Conservation (phyloP, 2,888 invertebrate genomes). For the Rotaria socialis region DNA sequence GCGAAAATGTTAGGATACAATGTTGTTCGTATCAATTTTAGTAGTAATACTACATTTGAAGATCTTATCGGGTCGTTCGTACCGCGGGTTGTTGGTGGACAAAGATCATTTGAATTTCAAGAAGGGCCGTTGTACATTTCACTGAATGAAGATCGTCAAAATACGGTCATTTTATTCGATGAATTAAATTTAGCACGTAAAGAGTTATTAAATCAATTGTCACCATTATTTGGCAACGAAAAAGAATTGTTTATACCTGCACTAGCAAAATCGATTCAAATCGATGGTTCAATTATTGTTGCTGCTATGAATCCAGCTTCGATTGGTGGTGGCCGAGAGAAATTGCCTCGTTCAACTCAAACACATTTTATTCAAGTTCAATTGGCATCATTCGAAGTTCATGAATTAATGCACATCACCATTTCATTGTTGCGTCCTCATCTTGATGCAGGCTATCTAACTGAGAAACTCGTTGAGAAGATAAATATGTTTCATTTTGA, state of each 20-base stretch:
- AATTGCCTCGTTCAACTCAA: background rate
- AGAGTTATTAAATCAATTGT: background rate
- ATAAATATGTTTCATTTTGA: background rate
- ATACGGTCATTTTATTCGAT: constrained; percentile 1
- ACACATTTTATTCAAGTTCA: background rate
- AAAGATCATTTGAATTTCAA: constrained; percentile 19
- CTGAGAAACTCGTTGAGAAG: background rate
- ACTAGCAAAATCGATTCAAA: background rate
- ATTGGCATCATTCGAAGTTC: background rate
- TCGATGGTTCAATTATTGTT: background rate
- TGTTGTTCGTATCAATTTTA: constrained; percentile 30
- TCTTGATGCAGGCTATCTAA: background rate
- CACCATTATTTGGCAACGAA: background rate
- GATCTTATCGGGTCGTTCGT: constrained; percentile 27
- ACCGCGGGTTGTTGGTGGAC: background rate
- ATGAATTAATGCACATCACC: background rate
- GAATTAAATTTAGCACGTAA: constrained; percentile 16
- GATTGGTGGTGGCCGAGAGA: background rate
- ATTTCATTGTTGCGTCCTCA: background rate
- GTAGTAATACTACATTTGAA: constrained; percentile 29
- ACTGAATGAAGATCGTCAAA: background rate
- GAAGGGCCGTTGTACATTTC: background rate
- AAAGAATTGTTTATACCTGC: background rate
- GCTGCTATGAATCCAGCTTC: constrained; percentile 5
- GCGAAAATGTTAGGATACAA: background rate